phyloP scores from a whole-genome alignment of 2,888 invertebrate genomes.

The Leucania comma region DNA sequence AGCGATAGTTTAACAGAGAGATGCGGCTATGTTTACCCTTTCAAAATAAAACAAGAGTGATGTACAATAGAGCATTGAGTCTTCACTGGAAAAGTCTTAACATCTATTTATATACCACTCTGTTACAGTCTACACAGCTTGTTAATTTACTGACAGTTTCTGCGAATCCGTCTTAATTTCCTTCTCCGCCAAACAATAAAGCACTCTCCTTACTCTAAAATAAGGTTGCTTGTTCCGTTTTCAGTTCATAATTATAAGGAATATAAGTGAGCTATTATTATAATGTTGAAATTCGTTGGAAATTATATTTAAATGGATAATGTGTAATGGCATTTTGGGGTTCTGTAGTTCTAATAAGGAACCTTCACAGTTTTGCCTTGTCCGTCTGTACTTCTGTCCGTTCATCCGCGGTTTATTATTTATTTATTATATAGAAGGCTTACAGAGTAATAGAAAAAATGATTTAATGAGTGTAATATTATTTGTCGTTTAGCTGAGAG shows the following conservation, averaged over 20 bases:
- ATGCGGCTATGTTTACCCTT: no score
- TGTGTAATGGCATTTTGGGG: constrained; percentile 3
- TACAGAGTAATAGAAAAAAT: no score
- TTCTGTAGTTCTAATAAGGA: no score
- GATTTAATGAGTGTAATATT: no score
- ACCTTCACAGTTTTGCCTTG: background rate
- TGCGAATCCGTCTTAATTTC: constrained; percentile 32
- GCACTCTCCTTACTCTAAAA: background rate
- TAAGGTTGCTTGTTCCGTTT: constrained; percentile 38
- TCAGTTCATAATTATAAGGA: constrained; percentile 64
- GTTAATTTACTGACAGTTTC: constrained; percentile 71
- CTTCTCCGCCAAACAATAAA: background rate
- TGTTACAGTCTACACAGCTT: constrained; percentile 63
- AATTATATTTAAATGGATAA: constrained; percentile 20
- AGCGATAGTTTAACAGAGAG: no score
- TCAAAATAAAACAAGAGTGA: no score
- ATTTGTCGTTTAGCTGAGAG: no score
- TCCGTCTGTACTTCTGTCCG: no score
- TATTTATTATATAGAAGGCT: no score
- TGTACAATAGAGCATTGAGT: constrained; percentile 11
- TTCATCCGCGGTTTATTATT: no score
- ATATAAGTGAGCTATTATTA: constrained; percentile 40
- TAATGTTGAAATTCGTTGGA: constrained; percentile 28
- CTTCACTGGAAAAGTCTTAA: constrained; percentile 62
- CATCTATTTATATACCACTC: constrained; percentile 61